Percentiles rank a stretch among this genome's conserved stretches.
Evolutionary conservation across 2,113 vertebrate genomes (phyloP).

Genomic region (Trichechus manatus): DNA sequence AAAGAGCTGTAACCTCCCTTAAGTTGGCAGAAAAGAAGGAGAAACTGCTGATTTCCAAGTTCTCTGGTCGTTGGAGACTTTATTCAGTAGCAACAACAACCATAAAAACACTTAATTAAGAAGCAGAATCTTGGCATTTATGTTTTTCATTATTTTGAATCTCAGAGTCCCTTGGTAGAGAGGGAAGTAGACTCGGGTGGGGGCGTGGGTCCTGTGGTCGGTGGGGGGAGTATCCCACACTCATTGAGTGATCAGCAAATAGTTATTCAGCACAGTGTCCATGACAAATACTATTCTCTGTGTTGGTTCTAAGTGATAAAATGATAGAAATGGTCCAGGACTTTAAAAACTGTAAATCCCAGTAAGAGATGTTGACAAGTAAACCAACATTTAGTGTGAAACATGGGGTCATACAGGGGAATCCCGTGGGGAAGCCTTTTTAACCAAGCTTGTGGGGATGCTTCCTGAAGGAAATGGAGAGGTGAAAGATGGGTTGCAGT

Average conservation of each 20-base stretch:
- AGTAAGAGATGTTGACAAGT: not conserved
- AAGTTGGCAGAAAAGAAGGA: constrained; percentile 17
- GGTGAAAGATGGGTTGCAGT: not conserved
- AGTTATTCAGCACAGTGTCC: not conserved
- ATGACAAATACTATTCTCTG: not conserved
- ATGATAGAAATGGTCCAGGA: not conserved
- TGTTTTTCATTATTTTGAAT: constrained; percentile 40
- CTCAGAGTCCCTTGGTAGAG: not conserved
- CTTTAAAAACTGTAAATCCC: not conserved
- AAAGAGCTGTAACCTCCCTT: constrained; percentile 43
- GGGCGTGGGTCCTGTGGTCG: not conserved
- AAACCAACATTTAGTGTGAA: not conserved
- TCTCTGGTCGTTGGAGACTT: constrained; percentile 24
- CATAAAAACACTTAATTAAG: constrained; percentile 59
- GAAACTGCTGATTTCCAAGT: constrained; percentile 55
- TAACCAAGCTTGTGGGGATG: not conserved
- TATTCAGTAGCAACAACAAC: not conserved
- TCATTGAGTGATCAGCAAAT: not conserved
- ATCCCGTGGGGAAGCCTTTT: not conserved
- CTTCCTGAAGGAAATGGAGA: not conserved
- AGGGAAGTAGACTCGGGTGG: not conserved
- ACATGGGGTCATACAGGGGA: not conserved
- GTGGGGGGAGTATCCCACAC: not conserved
- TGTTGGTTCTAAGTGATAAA: not conserved
- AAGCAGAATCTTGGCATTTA: constrained; percentile 12